Evolutionary conservation across 2,888 invertebrate genomes (phyloP), one percentile per base, ranked within the genome.

Genomic region (Tupiocoris notatus): DNA sequence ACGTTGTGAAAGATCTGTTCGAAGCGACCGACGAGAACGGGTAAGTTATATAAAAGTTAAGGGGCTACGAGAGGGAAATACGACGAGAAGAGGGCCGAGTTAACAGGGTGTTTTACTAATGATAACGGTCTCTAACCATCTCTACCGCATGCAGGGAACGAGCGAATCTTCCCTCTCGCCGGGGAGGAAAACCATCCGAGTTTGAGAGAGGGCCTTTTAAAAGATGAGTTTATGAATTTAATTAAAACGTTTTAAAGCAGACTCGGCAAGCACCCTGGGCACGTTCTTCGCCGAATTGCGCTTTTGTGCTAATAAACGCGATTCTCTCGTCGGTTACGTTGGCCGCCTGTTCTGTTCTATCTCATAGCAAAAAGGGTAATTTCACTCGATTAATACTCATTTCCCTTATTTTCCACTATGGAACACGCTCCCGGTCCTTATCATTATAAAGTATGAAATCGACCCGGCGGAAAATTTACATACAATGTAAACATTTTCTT

Each of bases 181-280:
- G 12, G 39, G 39, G 39, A 7, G 39, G 39, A 39, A 39, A 39
- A 39, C 39, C 39, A 12, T 39, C 39, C 39, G 39, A 64, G 64
- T 64, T 64, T 24, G 24, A 18, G 16, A 9, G 25, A 64, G 25
- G 64, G 62, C 21, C 59, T 67, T 56, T 78, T 76, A 78, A 77
- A 77, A 68, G 75, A 75, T 62, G 77, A 77, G 77, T 77, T 77
- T 77, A 77, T 77, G 77, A 77, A 77, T 77, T 77, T 77, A 77
- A 77, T 77, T 77, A 77, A 77, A 77, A 71, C 71, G 39, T 67
- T 66, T 39, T 39, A 39, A 39, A 39, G 39, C 39, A 39, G 39
- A 39, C 39, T 39, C 39, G 39, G 12, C 39, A 12, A 12, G 39
- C 39, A 39, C n/a, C n/a, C n/a, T n/a, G 39, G 39, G 39, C 39